These are phyloP conservation scores for Oreochromis aureus DNA, from an alignment of 2,113 vertebrate species.

Conservation along the genomic window DNA sequence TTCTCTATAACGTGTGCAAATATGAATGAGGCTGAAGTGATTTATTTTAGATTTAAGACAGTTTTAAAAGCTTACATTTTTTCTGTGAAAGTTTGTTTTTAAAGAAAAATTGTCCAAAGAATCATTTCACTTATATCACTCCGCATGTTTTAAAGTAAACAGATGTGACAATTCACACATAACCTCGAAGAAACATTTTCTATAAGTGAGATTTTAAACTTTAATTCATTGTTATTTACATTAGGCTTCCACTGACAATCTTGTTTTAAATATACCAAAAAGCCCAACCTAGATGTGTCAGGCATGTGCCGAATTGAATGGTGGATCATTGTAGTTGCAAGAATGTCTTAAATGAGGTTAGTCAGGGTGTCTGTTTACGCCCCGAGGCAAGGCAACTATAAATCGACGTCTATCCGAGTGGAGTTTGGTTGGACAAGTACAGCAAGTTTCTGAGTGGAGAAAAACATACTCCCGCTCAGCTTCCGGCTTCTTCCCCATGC, in stretches of 20 bases:
- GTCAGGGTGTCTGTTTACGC: rapidly evolving
- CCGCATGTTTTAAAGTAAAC: not conserved
- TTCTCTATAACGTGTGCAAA: rapidly evolving
- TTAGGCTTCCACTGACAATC: not conserved
- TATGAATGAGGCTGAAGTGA: not conserved
- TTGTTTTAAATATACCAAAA: not conserved
- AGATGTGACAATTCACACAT: not conserved
- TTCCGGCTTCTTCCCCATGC: not conserved
- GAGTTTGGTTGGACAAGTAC: not conserved
- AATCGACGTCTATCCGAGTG: not conserved
- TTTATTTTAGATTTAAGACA: rapidly evolving
- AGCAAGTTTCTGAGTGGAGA: not conserved
- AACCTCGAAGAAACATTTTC: not conserved
- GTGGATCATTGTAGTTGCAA: rapidly evolving
- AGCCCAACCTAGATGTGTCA: not conserved
- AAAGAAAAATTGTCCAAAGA: not conserved
- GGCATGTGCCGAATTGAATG: not conserved
- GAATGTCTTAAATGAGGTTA: rapidly evolving
- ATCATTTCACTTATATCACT: not conserved
- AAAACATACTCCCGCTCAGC: not conserved
- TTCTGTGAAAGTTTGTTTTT: not conserved
- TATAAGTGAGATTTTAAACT: not conserved
- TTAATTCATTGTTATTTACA: not conserved
- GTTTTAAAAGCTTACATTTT: not conserved
- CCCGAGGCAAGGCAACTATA: not conserved